phyloP scores from a whole-genome alignment of 2,113 vertebrate species.

The Felis chaus region DNA sequence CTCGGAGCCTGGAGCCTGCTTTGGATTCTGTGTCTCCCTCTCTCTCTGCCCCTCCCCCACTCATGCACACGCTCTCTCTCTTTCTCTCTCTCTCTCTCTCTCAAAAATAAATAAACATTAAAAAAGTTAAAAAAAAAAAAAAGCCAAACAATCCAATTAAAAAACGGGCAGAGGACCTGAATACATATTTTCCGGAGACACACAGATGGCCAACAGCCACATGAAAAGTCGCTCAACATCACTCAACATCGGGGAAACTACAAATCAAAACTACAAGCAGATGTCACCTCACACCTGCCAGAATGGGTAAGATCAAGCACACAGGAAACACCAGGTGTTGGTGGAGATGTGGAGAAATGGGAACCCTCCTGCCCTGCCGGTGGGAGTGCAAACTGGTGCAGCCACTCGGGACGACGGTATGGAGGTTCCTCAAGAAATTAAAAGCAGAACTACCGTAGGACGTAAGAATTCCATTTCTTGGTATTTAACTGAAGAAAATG shows the following conservation, averaged over 20 bases:
- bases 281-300: not conserved
- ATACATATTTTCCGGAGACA: not conserved
- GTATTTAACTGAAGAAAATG: not conserved
- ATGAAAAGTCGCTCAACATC: not conserved
- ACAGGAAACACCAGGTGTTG: not conserved
- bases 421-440: not conserved
- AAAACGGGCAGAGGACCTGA: not conserved
- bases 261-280: not conserved
- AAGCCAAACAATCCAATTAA: not conserved
- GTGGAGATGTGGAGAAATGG: not conserved
- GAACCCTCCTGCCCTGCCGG: not conserved
- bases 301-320: not conserved
- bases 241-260: not conserved
- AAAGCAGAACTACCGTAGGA: not conserved
- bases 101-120: not conserved
- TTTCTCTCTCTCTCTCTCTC: too few relatives aligned
- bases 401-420: not conserved
- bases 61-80: too few relatives aligned
- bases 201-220: not conserved
- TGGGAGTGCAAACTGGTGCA: not conserved
- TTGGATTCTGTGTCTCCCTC: too few relatives aligned
- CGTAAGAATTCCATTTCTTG: not conserved
- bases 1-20: too few relatives aligned
- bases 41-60: too few relatives aligned
- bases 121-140: not conserved